Evolutionary conservation across 2,888 invertebrate genomes (phyloP), one percentile per base, ranked within the genome.

Genomic region (Nomada ferruginata): DNA sequence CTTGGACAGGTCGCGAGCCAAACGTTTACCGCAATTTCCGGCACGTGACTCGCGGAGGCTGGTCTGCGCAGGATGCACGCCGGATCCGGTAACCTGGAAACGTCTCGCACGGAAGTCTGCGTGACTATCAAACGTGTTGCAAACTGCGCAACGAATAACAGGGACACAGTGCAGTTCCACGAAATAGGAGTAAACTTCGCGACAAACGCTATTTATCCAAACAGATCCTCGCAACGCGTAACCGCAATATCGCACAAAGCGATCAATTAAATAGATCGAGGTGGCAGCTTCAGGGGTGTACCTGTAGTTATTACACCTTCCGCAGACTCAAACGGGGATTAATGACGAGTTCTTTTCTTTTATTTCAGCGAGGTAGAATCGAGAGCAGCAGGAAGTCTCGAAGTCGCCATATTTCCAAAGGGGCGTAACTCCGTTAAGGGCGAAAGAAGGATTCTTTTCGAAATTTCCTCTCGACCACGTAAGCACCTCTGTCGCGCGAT

Each of bases 401-500:
- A 70, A 69, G 86, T 70, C 72, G 76, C 79, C 82, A 86, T 86
- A 86, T 86, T 84, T 86, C 68, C 76, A 63, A 71, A 55, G 77
- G 84, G 84, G 75, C 70, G 87, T 83, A 85, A 78, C 73, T 82
- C 52, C 59, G 29, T 53, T 52, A 53, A 77, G 85, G 82, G 71
- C 69, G 76, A 77, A 78, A 83, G 84, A 86, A 77, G 83, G 80
- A 84, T 87, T 81, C 83, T 84, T 87, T 85, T 83, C 87, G 83
- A 88, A 88, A 88, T 88, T 88, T 88, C 87, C 88, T 88, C 85
- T 84, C 85, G 86, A 90, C 90, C 90, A 87, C 90, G 90, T 89
- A 90, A 90, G 89, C 87, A 90, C 89, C 90, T 90, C 86, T 88
- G 88, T 86, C 84, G 87, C 79, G 88, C 91, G 92, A 93, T 93